Percentiles rank a stretch among this genome's conserved stretches.
Conservation (phyloP, 1,140 invertebrate species). For the Bradynema listronoti region DNA sequence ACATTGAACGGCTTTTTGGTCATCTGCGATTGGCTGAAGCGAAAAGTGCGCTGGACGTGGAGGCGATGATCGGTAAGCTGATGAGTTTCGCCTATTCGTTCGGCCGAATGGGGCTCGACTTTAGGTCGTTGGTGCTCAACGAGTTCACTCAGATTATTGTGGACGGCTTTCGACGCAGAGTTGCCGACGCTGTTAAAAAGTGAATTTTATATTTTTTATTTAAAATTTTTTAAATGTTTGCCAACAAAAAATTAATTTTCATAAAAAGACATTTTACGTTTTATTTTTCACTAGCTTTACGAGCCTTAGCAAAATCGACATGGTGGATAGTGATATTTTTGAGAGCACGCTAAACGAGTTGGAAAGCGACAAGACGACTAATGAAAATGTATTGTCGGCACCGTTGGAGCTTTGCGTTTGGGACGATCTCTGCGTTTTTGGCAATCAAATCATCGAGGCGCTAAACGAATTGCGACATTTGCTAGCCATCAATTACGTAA, state of each 20-base stretch:
- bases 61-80: conserved; percentile 36
- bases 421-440: conserved; percentile 55
- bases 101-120: conserved; percentile 56
- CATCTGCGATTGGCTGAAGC: conserved; percentile 25
- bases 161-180: conserved; percentile 29
- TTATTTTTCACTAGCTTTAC: conserved; percentile 24
- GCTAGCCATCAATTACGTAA: conserved; percentile 43
- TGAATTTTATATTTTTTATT: conserved; percentile 11
- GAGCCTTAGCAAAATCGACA: conserved; percentile 23
- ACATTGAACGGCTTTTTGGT: conserved; percentile 42
- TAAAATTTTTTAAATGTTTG: background rate
- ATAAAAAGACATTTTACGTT: background rate
- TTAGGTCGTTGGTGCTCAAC: conserved; percentile 43
- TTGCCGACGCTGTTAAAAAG: conserved; percentile 32
- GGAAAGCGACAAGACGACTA: conserved; percentile 6
- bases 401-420: conserved; percentile 50
- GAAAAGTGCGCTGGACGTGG: conserved; percentile 34
- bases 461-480: conserved; percentile 52
- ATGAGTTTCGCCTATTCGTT: conserved; percentile 56
- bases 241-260: conserved; percentile 7
- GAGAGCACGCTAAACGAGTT: conserved; percentile 41
- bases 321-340: conserved; percentile 45
- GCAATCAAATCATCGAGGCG: conserved; percentile 45
- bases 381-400: conserved; percentile 38
- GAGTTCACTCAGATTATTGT: conserved; percentile 42